Percentiles rank a stretch among this genome's conserved stretches.
phyloP scores from a whole-genome alignment of 2,888 invertebrate species.

The Rhorus exstirpatorius region DNA sequence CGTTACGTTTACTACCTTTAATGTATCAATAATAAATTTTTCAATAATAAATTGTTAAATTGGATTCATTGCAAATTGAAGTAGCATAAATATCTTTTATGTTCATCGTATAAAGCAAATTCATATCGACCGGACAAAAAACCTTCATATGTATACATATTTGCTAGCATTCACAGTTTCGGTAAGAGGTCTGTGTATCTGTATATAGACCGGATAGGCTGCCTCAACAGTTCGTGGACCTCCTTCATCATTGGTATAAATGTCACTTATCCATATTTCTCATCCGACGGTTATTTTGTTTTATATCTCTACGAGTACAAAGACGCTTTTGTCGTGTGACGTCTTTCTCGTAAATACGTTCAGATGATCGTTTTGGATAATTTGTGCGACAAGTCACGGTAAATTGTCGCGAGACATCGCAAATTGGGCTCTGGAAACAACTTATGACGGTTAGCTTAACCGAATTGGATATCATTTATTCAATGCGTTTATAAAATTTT shows the following conservation, averaged over 20 bases:
- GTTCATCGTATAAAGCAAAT: neutral
- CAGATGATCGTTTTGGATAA: constrained; percentile 4
- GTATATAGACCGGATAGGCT: too few species aligned
- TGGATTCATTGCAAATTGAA: too few species aligned
- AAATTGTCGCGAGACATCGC: constrained; percentile 5
- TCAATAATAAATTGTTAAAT: too few species aligned
- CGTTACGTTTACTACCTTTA: too few species aligned
- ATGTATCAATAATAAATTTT: too few species aligned
- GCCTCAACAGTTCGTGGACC: constrained; percentile 7
- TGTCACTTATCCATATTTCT: constrained; percentile 14
- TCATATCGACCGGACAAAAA: too few species aligned
- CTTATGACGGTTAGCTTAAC: constrained; percentile 49
- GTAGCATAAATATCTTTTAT: too few species aligned
- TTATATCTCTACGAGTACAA: constrained; percentile 7
- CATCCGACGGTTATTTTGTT: neutral
- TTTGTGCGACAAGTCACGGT: constrained; percentile 41
- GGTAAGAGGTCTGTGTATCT: too few species aligned
- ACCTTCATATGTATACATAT: too few species aligned
- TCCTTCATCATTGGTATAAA: neutral
- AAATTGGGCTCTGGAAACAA: constrained; percentile 33
- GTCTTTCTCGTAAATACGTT: neutral
- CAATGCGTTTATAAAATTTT: constrained; percentile 66
- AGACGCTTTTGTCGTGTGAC: neutral
- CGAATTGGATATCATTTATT: constrained; percentile 47
- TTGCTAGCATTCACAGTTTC: too few species aligned